Evolutionary conservation across 2,888 invertebrate species (phyloP), one percentile per base, ranked within the genome.

Genomic region (Himalopsyche anomala): DNA sequence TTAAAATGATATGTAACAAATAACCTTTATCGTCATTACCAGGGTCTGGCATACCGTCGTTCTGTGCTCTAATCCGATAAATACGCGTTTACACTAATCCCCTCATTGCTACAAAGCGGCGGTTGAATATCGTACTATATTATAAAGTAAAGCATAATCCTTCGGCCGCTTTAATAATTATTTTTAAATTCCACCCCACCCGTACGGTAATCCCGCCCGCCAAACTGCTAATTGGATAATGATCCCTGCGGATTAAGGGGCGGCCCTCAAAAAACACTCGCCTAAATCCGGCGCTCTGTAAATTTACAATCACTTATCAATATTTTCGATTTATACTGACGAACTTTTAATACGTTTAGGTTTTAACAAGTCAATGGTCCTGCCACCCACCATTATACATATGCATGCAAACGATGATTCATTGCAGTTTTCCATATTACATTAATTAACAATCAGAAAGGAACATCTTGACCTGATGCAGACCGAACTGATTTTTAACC

Each of bases 161-260:
- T 9, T 6, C 19, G 62, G 62, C n/a, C 62, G 62, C 19, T 62
- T 62, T 62, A 62, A 62, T 62, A 62, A 62, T 62, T 62, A 62
- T 62, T 62, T 62, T 62, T 62, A 19, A 62, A 62, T 62, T 28
- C 38, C 40, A 42, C 45, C 36, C 15, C 83, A 15, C 74, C 42
- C 62, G 62, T 19, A 19, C 62, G 62, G n/a, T 62, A 62, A 69
- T 40, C 62, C 42, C 19, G 8, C 81, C 82, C 51, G 38, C 74
- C 79, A 28, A 55, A 15, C 79, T 81, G 62, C 84, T 74, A 85
- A 85, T 85, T 81, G 84, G 45, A 81, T 81, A 81, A 81, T 81
- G 84, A 85, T 84, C 84, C 80, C n/a, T 19, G 74, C 79, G 62
- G 62, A 62, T 62, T 62, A 62, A 19, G 19, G 19, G 62, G 62